Percentiles rank a stretch among this genome's conserved stretches.
Evolutionary conservation across 2,888 invertebrate genomes (phyloP).

Genomic region (Willowsia nigromaculata): DNA sequence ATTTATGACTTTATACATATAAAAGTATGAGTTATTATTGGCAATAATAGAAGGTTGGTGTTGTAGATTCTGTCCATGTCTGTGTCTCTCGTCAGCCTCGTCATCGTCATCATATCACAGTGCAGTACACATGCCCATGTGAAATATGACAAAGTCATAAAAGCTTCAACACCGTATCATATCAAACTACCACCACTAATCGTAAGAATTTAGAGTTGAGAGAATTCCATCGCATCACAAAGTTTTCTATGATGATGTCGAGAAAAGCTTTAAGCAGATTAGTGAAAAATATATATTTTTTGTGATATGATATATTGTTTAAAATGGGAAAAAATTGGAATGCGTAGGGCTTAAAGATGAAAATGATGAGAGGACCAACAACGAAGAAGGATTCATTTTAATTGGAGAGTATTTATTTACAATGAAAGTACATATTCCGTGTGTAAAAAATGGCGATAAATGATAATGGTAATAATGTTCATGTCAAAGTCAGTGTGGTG

Average conservation of each 20-base stretch:
- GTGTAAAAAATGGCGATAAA: neutral
- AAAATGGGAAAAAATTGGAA: neutral
- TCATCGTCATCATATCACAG: neutral
- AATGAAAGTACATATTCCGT: neutral
- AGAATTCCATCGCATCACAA: neutral
- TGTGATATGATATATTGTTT: neutral
- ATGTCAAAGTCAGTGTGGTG: constrained; percentile 46
- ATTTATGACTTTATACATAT: constrained; percentile 23
- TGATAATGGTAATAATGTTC: constrained; percentile 50
- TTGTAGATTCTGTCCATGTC: neutral
- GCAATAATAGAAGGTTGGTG: constrained; percentile 12
- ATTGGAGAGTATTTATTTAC: constrained; percentile 46
- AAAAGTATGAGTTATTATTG: constrained; percentile 59
- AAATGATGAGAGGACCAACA: neutral
- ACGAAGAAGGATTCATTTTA: constrained; percentile 16
- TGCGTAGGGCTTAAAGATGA: constrained; percentile 31
- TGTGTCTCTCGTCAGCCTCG: constrained; percentile 34
- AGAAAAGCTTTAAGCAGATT: neutral
- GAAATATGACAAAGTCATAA: constrained; percentile 68
- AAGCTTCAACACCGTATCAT: constrained; percentile 42
- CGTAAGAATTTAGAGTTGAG: neutral
- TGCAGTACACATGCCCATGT: constrained; percentile 11
- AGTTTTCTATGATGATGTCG: too few relatives aligned
- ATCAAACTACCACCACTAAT: neutral
- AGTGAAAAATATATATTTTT: constrained; percentile 16